These are phyloP conservation scores for Mythimna vitellina DNA, from an alignment of 2,888 invertebrate genomes.

Conservation along the genomic window DNA sequence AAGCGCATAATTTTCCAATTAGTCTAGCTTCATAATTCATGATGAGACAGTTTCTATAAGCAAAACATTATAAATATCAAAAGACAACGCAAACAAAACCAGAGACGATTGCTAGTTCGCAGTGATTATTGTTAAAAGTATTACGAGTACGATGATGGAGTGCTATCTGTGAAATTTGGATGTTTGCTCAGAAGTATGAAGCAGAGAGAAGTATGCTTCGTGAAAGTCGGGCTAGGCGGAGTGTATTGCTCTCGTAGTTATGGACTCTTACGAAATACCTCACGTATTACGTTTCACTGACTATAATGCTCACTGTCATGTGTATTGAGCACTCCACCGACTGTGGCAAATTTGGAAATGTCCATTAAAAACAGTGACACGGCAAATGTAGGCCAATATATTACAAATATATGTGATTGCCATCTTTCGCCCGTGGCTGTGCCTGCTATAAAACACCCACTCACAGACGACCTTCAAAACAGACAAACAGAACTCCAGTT, in stretches of 20 bases:
- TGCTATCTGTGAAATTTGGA: conserved; percentile 56
- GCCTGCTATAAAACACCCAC: conserved; percentile 29
- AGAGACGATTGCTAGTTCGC: conserved; percentile 8
- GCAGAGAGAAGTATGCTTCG: conserved; percentile 61
- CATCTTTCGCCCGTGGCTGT: conserved; percentile 29
- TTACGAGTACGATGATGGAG: conserved; percentile 53
- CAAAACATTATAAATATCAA: background rate
- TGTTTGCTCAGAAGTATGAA: conserved; percentile 52
- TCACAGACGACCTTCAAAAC: conserved; percentile 33
- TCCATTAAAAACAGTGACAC: conserved; percentile 68
- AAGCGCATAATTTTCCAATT: conserved; percentile 30
- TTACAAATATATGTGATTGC: conserved; percentile 40
- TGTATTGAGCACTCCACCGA: conserved; percentile 34
- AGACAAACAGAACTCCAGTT: conserved; percentile 25
- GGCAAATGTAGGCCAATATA: conserved; percentile 50
- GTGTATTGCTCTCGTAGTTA: conserved; percentile 63
- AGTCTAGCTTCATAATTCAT: conserved; percentile 14
- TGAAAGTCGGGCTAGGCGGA: conserved; percentile 69
- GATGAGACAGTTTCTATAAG: conserved; percentile 19
- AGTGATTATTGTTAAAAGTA: conserved; percentile 34
- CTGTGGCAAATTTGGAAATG: conserved; percentile 63
- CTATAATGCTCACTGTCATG: conserved; percentile 39
- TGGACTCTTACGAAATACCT: conserved; percentile 70
- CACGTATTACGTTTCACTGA: conserved; percentile 62
- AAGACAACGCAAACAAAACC: conserved; percentile 6